Base-by-base conservation (phyloP, 1,140 invertebrate genomes). In the Dreissena polymorpha region DNA sequence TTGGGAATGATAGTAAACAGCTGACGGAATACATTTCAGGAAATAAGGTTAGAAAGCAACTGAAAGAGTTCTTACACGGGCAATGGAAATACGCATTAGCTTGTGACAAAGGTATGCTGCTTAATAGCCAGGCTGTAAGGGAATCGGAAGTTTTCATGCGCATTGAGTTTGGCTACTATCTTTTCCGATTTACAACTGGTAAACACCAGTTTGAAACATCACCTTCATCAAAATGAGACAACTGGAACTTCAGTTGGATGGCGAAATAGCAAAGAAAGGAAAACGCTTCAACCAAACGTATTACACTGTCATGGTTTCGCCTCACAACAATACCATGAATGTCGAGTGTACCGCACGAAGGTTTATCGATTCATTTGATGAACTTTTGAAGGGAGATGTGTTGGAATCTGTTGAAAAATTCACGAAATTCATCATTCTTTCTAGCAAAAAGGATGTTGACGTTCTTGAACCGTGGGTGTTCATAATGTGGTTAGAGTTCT, bases 401-500 rank as follows among this genome's bases (percentile, higher is more conserved):
- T 79, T 77, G 10, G 87, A 88, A 63, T 87, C 88, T 6, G 75
- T 79, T 13, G 86, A 88, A 57, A 85, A 88, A 2, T 21, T 88
- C 13, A 83, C 86, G 70, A 80, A 86, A 71, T 89, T 90, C 53
- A 86, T 83, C 21, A 89, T 87, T 70, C 88, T 88, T 55, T 55
- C 68, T 12, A 51, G n/a, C 60, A 69, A 67, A 80, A 27, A 51
- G 25, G 13, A 64, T 60, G 14, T 69, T 86, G n/a, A 76, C 23
- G 68, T 89, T 25, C 89, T 87, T 18, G 78, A 86, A 16, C 39
- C 85, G 0, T 64, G 65, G 23, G 63, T 85, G 10, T 80, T 88
- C 13, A 53, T 87, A 6, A 83, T 89, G 67, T 89, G 89, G 88
- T 51, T 87, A 55, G 89, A 90, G 60, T 87, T 87, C 53, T 89